A percentile compares a stretch with the other conserved stretches of the same genome.
Evolutionary conservation across 2,113 vertebrate species (phyloP).

Genomic region (Xenopus tropicalis): UCB_Xtro_10.0 CM004445.2:27607001-27607500

Average conservation of each 20-base stretch:
- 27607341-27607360: constrained; percentile 2
- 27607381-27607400: not conserved
- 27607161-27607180: no score
- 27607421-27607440: not conserved
- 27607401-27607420: not conserved
- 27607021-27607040: not conserved
- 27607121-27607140: not conserved
- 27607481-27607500: not conserved
- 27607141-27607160: not conserved
- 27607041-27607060: constrained; percentile 16
- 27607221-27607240: constrained; percentile 24
- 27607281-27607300: constrained; percentile 57
- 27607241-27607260: constrained; percentile 7
- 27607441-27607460: not conserved
- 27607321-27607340: constrained; percentile 38
- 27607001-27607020: not conserved
- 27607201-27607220: constrained; percentile 17
- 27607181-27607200: no score
- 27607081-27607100: not conserved
- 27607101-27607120: not conserved
- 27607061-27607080: constrained; percentile 14
- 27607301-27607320: constrained; percentile 51
- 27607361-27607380: not conserved
- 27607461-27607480: constrained; percentile 42
- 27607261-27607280: constrained; percentile 32